Evolutionary conservation across 2,113 vertebrate species (phyloP).

Genomic region (Herpailurus yagouaroundi): DNA sequence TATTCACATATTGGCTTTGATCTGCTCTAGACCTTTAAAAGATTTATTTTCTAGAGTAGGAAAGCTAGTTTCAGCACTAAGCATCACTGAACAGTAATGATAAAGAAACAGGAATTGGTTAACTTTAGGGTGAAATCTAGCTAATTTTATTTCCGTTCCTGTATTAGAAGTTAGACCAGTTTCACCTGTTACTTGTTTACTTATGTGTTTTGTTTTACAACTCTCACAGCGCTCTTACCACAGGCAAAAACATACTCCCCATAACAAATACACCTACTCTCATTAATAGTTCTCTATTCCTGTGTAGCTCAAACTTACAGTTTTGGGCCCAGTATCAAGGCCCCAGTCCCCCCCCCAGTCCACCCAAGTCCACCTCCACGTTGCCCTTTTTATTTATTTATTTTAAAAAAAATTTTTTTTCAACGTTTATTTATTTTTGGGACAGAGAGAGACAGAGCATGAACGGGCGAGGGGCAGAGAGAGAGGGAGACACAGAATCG

Average conservation of each 20-base stretch:
- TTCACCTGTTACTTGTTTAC: slow-evolving; percentile 4
- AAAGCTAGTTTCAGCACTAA: slow-evolving; percentile 26
- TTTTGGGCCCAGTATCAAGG: neutral
- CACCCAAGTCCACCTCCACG: rapidly evolving
- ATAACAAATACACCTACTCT: neutral
- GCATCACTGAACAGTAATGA: neutral
- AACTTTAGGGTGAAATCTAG: slow-evolving; percentile 16
- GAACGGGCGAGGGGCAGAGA: too few species aligned
- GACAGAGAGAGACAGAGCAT: too few species aligned
- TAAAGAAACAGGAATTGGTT: neutral
- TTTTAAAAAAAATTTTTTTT: too few species aligned
- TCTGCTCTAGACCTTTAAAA: slow-evolving; percentile 26
- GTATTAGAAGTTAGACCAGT: slow-evolving; percentile 18
- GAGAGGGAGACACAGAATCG: too few species aligned
- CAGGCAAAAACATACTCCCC: neutral
- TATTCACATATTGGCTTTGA: slow-evolving; percentile 54
- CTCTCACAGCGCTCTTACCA: neutral
- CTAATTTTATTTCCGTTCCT: slow-evolving; percentile 56
- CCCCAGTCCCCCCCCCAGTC: neutral
- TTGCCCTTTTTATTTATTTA: neutral
- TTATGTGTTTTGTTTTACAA: slow-evolving; percentile 19
- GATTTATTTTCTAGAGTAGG: slow-evolving; percentile 30
- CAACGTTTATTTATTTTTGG: too few species aligned
- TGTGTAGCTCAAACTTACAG: neutral
- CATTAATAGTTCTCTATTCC: neutral